Evolutionary conservation across 2,888 invertebrate species (phyloP), one percentile per base, ranked within the genome.

Genomic region (Pseudanteris insignis): DNA sequence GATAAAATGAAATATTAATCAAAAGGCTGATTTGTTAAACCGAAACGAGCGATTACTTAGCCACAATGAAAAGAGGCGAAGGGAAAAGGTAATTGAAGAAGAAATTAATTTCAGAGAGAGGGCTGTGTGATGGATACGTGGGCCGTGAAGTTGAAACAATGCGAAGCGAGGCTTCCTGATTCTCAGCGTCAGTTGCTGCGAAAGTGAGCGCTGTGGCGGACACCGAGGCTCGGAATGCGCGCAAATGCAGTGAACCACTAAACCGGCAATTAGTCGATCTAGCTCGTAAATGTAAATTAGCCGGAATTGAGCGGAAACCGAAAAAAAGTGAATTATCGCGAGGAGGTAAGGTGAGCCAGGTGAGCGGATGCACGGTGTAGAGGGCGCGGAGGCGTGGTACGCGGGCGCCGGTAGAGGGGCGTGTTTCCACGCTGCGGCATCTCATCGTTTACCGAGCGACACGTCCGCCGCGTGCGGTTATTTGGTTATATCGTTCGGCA

Each of bases 241-340:
- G 58, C 69, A 70, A 73, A 72, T 66, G 72, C 76, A 75, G 67
- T 74, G 73, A 72, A 77, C 77, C 78, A 73, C 77, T 79, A 76
- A 79, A 79, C 79, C 79, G 78, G 79, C 78, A 78, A 79, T 79
- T 79, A 79, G 72, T 74, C 75, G 78, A 79, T 79, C 73, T 72
- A 71, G 67, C 69, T 72, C 70, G 75, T 76, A 74, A 76, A 78
- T 78, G 78, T 77, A 77, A 78, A 79, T 79, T 79, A 78, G 73
- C 70, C 71, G 64, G 66, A 67, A 65, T 64, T 46, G 58, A 53
- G 63, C 73, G 75, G 73, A 70, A 72, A 72, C 73, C 69, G 67
- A 46, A 74, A 72, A 76, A 72, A 73, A 26, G 26, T 73, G 72
- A 77, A 73, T 75, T 73, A 72, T 71, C 71, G 64, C 67, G 64